A percentile compares a stretch with the other conserved stretches of the same genome.
Evolutionary conservation across 2,797 vertebrate species (phyloP).

Genomic region (Enteromius radiatus): DNA sequence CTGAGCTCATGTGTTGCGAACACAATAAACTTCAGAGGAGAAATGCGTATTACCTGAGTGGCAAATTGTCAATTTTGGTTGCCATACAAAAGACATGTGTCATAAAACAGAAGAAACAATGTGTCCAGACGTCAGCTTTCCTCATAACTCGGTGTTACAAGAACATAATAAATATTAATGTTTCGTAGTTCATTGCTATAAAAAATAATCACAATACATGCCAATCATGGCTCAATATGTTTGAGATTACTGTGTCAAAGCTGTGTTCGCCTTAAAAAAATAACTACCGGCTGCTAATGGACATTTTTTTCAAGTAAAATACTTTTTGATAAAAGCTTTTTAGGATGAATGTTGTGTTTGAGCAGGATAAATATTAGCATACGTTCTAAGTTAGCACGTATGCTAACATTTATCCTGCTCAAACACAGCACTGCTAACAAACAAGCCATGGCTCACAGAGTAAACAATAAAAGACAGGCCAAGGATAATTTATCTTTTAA

Average conservation of each 20-base stretch:
- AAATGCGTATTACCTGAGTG: slow-evolving; percentile 37
- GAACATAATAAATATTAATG: slow-evolving; percentile 39
- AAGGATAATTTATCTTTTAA: slow-evolving; percentile 60
- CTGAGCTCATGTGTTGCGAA: slow-evolving; percentile 59
- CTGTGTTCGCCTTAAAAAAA: slow-evolving; percentile 36
- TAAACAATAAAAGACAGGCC: slow-evolving; percentile 35
- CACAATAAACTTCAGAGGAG: slow-evolving; percentile 49
- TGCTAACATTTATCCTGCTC: no score
- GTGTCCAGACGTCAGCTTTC: neutral
- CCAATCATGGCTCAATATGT: slow-evolving; percentile 51
- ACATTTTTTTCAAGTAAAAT: slow-evolving; percentile 2
- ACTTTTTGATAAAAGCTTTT: slow-evolving; percentile 3
- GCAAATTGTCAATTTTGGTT: slow-evolving; percentile 20
- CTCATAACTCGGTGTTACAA: slow-evolving; percentile 48
- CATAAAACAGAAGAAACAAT: slow-evolving; percentile 50
- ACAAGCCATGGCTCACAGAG: neutral
- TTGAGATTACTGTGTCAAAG: slow-evolving; percentile 35
- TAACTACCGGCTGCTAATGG: neutral
- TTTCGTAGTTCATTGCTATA: slow-evolving; percentile 22
- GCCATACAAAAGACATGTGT: slow-evolving; percentile 42
- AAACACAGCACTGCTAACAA: no score
- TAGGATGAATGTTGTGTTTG: neutral
- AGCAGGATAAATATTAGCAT: neutral
- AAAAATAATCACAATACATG: slow-evolving; percentile 34
- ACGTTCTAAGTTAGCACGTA: no score